Evolutionary conservation across 2,797 vertebrate genomes (phyloP).

Genomic region (Menidia menidia): DNA sequence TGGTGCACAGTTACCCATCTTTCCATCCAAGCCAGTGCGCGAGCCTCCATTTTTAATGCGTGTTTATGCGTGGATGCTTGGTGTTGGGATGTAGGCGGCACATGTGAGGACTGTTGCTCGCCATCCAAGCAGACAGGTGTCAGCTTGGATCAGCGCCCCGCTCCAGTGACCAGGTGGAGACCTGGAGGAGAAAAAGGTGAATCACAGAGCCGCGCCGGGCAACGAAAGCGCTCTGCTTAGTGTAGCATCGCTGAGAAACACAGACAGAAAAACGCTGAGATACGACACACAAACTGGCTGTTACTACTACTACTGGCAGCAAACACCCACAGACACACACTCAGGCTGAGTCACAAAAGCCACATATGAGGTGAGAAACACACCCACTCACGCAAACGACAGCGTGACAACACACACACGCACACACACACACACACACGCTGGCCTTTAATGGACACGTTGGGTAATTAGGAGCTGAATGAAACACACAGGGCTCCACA

Average conservation of each 20-base stretch:
- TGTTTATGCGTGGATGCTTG: constrained; percentile 49
- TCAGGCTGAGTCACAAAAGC: constrained; percentile 50
- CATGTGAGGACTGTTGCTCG: constrained; percentile 70
- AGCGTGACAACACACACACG: constrained; percentile 20
- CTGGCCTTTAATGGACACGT: constrained; percentile 31
- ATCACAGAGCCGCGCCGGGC: constrained; percentile 62
- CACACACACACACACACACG: constrained; percentile 8
- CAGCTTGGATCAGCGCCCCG: constrained; percentile 70
- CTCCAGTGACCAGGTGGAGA: constrained; percentile 79
- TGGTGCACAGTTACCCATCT: constrained; percentile 4
- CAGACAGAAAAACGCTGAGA: constrained; percentile 16
- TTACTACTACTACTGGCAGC: constrained; percentile 33
- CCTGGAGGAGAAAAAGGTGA: constrained; percentile 77
- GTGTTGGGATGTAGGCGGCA: constrained; percentile 14
- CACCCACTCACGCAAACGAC: constrained; percentile 51
- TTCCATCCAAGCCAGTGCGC: constrained; percentile 15
- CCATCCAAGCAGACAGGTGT: constrained; percentile 81
- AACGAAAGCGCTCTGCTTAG: constrained; percentile 61
- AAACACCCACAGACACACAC: constrained; percentile 28
- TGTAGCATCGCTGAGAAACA: constrained; percentile 47
- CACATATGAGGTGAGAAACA: constrained; percentile 47
- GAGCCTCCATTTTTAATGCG: constrained; percentile 13
- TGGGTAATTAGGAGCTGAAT: constrained; percentile 47
- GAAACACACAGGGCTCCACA: constrained; percentile 21
- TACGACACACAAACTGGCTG: constrained; percentile 10